phyloP scores from a whole-genome alignment of 92 coral and sea anemone genomes.

The Palythoa grandis region DNA sequence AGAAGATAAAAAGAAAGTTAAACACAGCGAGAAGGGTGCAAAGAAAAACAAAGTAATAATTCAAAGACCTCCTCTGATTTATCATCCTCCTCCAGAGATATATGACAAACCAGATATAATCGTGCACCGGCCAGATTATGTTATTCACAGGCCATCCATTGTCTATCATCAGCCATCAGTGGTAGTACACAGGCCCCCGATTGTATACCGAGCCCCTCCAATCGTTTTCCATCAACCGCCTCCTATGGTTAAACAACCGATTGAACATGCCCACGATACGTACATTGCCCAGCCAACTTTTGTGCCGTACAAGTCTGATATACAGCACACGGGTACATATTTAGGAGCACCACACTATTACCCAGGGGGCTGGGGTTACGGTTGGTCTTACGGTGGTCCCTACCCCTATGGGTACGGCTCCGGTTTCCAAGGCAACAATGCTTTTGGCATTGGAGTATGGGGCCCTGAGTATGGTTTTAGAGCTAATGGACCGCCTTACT shows the following conservation, averaged over 20 bases:
- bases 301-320: constrained; percentile 69
- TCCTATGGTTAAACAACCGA: constrained; percentile 78
- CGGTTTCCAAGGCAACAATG: constrained; percentile 1
- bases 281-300: constrained; percentile 67
- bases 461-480: constrained; percentile 31
- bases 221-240: constrained; percentile 91
- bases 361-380: constrained; percentile 82
- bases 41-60: constrained; percentile 79
- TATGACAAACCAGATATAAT: constrained; percentile 78
- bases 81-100: constrained; percentile 91
- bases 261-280: constrained; percentile 66
- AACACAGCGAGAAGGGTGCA: constrained; percentile 57
- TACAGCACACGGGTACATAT: constrained; percentile 67
- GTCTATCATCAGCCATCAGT: constrained; percentile 92
- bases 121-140: constrained; percentile 90
- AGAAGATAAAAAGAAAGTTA: constrained; percentile 34
- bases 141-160: constrained; percentile 81
- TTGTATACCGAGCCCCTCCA: constrained; percentile 79
- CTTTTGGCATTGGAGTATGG: constrained; percentile 6
- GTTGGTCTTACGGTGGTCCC: constrained; percentile 35
- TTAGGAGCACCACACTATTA: constrained; percentile 85
- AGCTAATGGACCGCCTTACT: not conserved
- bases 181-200: constrained; percentile 84
- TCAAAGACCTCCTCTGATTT: constrained; percentile 74
- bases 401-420: constrained; percentile 4